Evolutionary conservation across 2,113 vertebrate genomes (phyloP).

Genomic region (Pao palembangensis): DNA sequence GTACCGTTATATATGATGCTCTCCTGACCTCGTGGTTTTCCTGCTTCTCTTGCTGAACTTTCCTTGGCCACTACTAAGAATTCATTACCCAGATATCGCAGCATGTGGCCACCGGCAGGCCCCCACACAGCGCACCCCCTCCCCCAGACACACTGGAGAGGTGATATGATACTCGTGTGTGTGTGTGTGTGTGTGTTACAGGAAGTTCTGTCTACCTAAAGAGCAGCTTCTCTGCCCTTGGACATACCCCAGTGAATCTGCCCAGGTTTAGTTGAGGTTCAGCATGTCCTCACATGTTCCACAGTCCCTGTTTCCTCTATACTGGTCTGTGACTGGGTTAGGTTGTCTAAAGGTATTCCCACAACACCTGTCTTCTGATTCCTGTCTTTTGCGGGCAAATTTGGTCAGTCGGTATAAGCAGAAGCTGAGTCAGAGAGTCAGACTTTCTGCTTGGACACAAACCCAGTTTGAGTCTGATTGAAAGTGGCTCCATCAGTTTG

Average conservation of each 20-base stretch:
- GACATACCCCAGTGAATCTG: conserved; percentile 38
- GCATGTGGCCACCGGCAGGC: conserved; percentile 43
- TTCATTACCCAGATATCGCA: conserved; percentile 61
- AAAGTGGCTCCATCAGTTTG: conserved; percentile 19
- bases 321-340: conserved; percentile 28
- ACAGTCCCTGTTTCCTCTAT: conserved; percentile 41
- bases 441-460: conserved; percentile 3
- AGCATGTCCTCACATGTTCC: conserved; percentile 48
- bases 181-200: conserved; percentile 18
- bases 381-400: neutral
- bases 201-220: conserved; percentile 23
- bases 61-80: conserved; percentile 34
- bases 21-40: neutral
- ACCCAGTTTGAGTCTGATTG: conserved; percentile 1
- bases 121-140: conserved; percentile 1
- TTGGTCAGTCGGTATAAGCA: too few relatives aligned
- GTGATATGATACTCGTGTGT: conserved; percentile 17
- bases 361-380: neutral
- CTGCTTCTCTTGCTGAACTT: conserved; percentile 29
- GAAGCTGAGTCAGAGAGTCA: neutral
- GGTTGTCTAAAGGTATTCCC: conserved; percentile 36
- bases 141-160: neutral
- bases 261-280: conserved; percentile 15
- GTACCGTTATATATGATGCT: neutral
- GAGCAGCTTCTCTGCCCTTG: conserved; percentile 9